A percentile compares a stretch with the other conserved stretches of the same genome.
These are phyloP conservation scores for Archaeoteleia sp. DNA, from an alignment of 2,888 invertebrate genomes.

Conservation along the genomic window DNA sequence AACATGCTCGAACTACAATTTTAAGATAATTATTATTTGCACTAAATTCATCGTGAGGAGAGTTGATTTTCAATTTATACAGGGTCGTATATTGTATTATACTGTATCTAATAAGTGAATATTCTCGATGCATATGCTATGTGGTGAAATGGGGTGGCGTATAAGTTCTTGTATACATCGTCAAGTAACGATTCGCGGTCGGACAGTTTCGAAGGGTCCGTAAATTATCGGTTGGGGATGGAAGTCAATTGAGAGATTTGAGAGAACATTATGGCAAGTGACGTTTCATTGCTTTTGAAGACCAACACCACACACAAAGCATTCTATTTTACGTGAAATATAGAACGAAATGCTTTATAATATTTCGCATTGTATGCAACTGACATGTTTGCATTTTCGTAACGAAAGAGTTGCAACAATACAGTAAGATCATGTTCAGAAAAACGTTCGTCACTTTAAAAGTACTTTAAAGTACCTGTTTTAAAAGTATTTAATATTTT, in stretches of 20 bases:
- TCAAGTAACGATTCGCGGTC: constrained; percentile 36
- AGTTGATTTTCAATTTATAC: constrained; percentile 3
- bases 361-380: no score
- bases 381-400: no score
- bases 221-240: constrained; percentile 35
- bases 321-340: background rate
- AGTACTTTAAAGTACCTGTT: no score
- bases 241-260: constrained; percentile 29
- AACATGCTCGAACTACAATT: background rate
- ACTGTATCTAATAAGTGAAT: constrained; percentile 22
- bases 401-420: no score
- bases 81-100: background rate
- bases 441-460: no score
- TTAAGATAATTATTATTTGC: constrained; percentile 3
- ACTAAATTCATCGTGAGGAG: background rate
- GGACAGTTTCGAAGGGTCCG: constrained; percentile 25
- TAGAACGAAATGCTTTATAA: background rate
- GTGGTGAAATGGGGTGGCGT: constrained; percentile 19
- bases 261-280: constrained; percentile 31
- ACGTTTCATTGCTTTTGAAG: constrained; percentile 27
- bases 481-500: no score
- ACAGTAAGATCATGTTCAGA: no score
- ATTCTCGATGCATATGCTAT: constrained; percentile 25
- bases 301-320: constrained; percentile 3
- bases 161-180: constrained; percentile 19